These are phyloP conservation scores for Heteronetta atricapilla DNA, from an alignment of 2,113 vertebrate genomes.

Conservation along the genomic window DNA sequence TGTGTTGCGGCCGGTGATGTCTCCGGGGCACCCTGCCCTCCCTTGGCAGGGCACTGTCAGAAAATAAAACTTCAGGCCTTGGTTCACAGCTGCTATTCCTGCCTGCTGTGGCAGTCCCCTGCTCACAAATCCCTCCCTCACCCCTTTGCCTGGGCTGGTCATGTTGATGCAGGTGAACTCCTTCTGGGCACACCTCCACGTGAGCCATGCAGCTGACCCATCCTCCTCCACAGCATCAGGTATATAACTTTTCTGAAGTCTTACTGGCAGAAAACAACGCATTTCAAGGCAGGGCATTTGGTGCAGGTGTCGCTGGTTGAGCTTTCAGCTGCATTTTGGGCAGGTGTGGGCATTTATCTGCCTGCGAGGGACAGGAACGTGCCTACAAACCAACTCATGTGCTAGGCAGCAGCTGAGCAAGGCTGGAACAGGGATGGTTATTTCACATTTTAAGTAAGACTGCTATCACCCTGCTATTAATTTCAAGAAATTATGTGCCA, in stretches of 20 bases:
- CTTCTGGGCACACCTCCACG: not conserved
- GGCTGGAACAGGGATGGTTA: not conserved
- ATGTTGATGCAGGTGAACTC: not conserved
- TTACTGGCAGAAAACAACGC: no score
- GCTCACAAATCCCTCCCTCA: not conserved
- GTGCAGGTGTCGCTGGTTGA: not conserved
- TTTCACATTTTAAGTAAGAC: not conserved
- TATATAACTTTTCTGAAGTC: not conserved
- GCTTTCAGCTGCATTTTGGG: rapidly evolving
- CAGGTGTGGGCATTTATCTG: not conserved
- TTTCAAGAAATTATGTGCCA: not conserved
- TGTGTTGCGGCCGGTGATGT: rapidly evolving
- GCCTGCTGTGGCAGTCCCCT: not conserved
- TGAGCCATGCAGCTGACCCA: not conserved
- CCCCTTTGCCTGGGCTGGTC: not conserved
- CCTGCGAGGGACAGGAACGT: not conserved
- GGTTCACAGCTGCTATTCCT: not conserved
- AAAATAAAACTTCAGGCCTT: not conserved
- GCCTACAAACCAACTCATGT: rapidly evolving
- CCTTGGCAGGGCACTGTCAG: not conserved
- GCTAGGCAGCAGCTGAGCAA: rapidly evolving
- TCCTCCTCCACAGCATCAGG: not conserved
- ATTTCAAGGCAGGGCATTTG: not conserved
- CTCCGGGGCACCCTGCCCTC: rapidly evolving
- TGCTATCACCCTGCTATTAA: not conserved